Evolutionary conservation across 2,113 vertebrate species (phyloP), one percentile per base, ranked within the genome.

Genomic region (Etheostoma cragini): DNA sequence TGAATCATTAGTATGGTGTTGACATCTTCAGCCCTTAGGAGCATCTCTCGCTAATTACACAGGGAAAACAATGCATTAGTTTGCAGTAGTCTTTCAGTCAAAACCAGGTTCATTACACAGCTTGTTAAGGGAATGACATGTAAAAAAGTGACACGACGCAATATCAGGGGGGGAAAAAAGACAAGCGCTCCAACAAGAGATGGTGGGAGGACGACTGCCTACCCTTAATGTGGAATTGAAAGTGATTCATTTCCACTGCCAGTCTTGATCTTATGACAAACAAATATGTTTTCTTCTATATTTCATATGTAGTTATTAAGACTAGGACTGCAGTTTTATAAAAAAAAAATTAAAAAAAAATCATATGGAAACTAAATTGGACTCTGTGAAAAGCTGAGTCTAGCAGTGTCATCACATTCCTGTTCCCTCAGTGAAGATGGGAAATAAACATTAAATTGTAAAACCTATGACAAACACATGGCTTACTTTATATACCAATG

Each of bases 21-120:
- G 33, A 64, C 47, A 52, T 63, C 45, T 8, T 64, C 61, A 58
- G 60, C 65, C 74, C 53, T 73, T 6, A 1, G 22, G 22, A 53
- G 63, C 56, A 46, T 33, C n/a, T 67, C 33, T 24, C 15, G 13
- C 35, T 61, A 66, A 66, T 79, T 50, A 70, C 58, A 19, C 19
- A 7, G 47, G 19, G 7, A 47, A 53, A 66, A 49, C 15, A 21
- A 3, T n/a, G 15, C 8, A 8, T 50, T 53, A 1, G 56, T 45
- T 58, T n/a, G 63, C n/a, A 11, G 22, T 19, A 10, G n/a, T 62
- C 17, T 53, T 47, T 70, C 65, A 61, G 16, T 24, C 21, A 57
- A 24, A 76, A 22, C 8, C 30, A 8, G 30, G 17, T 49, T 2
- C 7, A 49, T 2, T 21, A 21, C 21, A 52, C 4, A 8, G 54